Evolutionary conservation across 2,888 invertebrate genomes (phyloP).

Genomic region (Drosophila kokeensis): DNA sequence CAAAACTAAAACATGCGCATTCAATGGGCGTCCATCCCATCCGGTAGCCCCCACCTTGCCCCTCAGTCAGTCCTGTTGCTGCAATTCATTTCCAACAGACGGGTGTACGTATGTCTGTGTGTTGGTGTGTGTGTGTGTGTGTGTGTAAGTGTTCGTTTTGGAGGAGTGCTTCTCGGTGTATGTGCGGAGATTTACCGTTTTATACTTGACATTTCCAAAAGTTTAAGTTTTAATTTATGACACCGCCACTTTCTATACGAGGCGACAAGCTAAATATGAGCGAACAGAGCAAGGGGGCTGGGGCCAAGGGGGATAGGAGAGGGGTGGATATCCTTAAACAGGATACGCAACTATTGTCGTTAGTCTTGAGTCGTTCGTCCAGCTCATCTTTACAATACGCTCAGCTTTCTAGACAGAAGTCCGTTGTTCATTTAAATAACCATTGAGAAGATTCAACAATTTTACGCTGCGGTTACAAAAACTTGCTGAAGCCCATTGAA

Average conservation of each 20-base stretch:
- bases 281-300: conserved; percentile 33
- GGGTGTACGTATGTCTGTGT: conserved; percentile 40
- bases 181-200: conserved; percentile 85
- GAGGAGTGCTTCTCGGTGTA: conserved; percentile 58
- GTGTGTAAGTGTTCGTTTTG: conserved; percentile 20
- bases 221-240: conserved; percentile 85
- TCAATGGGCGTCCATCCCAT: conserved; percentile 67
- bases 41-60: conserved; percentile 28
- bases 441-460: conserved; percentile 5
- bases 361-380: conserved; percentile 60
- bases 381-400: conserved; percentile 53
- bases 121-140: conserved; percentile 56
- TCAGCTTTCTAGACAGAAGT: conserved; percentile 12
- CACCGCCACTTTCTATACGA: conserved; percentile 84
- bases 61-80: conserved; percentile 45
- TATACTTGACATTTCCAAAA: conserved; percentile 85
- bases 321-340: conserved; percentile 61
- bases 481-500: not conserved
- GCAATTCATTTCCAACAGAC: conserved; percentile 76
- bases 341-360: conserved; percentile 78
- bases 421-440: conserved; percentile 12
- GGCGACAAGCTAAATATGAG: conserved; percentile 80
- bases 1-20: conserved; percentile 79
- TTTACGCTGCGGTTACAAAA: not conserved
- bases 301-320: not conserved